These are phyloP conservation scores for Aulostomus chinensis DNA, from an alignment of 2,797 vertebrate genomes.

Conservation along the genomic window DNA sequence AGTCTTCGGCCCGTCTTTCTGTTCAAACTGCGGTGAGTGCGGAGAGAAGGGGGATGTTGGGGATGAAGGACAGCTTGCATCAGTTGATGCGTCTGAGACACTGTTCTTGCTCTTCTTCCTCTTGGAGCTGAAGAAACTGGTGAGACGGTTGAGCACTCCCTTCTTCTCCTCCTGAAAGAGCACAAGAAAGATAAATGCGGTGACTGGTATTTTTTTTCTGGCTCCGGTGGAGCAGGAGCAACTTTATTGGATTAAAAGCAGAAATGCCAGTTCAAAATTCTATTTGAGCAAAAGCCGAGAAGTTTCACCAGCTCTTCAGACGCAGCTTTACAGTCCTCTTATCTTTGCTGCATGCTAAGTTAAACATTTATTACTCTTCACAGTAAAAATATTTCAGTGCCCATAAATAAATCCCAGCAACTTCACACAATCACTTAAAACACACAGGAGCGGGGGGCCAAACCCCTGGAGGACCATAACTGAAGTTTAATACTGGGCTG, in stretches of 20 bases:
- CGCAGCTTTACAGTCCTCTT: too few species aligned
- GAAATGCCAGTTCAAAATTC: too few species aligned
- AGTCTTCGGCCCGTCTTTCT: conserved; percentile 42
- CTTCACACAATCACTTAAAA: too few species aligned
- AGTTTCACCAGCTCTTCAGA: too few species aligned
- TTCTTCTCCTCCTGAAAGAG: conserved; percentile 70
- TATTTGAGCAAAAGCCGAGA: too few species aligned
- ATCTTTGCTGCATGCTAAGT: too few species aligned
- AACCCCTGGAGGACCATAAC: too few species aligned
- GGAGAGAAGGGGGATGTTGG: conserved; percentile 48
- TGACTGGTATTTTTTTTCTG: neutral
- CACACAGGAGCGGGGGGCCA: too few species aligned
- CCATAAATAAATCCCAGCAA: too few species aligned
- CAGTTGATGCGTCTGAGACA: conserved; percentile 41
- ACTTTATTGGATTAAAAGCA: neutral
- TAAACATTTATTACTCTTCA: too few species aligned
- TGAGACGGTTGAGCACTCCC: conserved; percentile 68
- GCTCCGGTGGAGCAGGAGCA: neutral
- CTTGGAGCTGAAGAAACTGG: conserved; percentile 67
- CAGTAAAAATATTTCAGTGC: too few species aligned
- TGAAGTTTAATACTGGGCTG: too few species aligned
- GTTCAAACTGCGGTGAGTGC: neutral
- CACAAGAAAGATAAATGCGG: conserved; percentile 9
- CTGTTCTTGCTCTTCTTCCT: conserved; percentile 59
- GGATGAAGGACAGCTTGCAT: neutral